phyloP scores from a whole-genome alignment of 2,113 vertebrate genomes.

The Datnioides undecimradiatus region DNA sequence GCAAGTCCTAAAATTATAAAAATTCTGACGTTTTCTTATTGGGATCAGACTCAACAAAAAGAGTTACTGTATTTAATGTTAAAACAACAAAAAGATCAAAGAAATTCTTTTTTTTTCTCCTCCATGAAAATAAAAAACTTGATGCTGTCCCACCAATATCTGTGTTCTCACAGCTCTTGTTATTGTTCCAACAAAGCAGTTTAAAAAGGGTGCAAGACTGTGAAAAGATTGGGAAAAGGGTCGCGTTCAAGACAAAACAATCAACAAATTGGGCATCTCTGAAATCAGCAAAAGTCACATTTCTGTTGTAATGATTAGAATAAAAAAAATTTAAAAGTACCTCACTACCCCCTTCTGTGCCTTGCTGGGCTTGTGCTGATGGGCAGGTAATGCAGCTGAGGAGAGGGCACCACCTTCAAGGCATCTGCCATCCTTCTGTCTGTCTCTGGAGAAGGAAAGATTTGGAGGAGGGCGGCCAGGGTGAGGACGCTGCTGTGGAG shows the following conservation, averaged over 20 bases:
- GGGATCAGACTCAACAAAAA: not conserved
- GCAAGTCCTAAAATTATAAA: not conserved
- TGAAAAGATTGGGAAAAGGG: too few species aligned
- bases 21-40: not conserved
- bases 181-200: not conserved
- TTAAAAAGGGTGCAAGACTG: too few species aligned
- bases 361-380: conserved; percentile 77
- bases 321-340: conserved; percentile 56
- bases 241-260: not conserved
- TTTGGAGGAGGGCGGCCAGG: conserved; percentile 76
- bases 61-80: not conserved
- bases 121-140: not conserved
- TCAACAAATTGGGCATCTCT: not conserved
- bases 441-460: conserved; percentile 41
- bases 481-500: conserved; percentile 82
- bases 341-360: conserved; percentile 85
- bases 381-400: conserved; percentile 73
- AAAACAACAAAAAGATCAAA: not conserved
- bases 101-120: not conserved
- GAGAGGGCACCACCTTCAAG: conserved; percentile 67
- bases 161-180: not conserved
- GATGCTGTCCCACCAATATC: not conserved
- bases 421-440: conserved; percentile 45
- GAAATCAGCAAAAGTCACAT: not conserved
- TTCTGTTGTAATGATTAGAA: not conserved